Evolutionary conservation across 2,797 vertebrate genomes (phyloP), one percentile per base, ranked within the genome.

Genomic region (Furcifer pardalis): DNA sequence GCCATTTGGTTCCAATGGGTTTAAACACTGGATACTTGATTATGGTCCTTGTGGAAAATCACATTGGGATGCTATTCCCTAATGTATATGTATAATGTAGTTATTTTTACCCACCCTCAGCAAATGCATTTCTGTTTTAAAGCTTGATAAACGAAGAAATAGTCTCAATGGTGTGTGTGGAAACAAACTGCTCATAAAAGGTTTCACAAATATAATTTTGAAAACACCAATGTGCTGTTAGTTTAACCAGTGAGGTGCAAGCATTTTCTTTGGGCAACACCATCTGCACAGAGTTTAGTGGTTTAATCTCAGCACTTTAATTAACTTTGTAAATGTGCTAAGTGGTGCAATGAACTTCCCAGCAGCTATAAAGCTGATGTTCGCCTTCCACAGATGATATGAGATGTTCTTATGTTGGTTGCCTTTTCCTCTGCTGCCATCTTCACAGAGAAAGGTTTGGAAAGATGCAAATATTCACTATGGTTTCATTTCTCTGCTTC

Each of bases 281-380:
- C 77, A 40, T 19, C 40, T 81, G 1, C 15, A 3, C 73, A n/a
- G 85, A 81, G 79, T 19, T 59, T 66, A n/a, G 30, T 83, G 81
- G 0, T 62, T 71, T 85, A 23, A 85, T 30, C 66, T 90, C 73
- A 77, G 40, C 62, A 80, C 44, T 86, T 7, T 25, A 8, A 85
- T 1, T 0, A 84, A 6, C 77, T 85, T 5, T 73, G 37, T 69
- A 86, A 91, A 85, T 73, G 84, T 84, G 79, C 81, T 89, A 89
- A 92, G 90, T 62, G 89, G 68, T 90, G 84, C 86, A 85, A 92
- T 83, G 32, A 88, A 2, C 62, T 84, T 90, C n/a, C 13, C 62
- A 27, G 37, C 42, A 1, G 30, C 42, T 80, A n/a, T 79, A 90
- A 88, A 89, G 89, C 78, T 87, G 86, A 82, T 75, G 69, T 27